A percentile compares a stretch with the other conserved stretches of the same genome.
Evolutionary conservation across 2,888 invertebrate genomes (phyloP).

Genomic region (Leptinotarsa peninsularis): DNA sequence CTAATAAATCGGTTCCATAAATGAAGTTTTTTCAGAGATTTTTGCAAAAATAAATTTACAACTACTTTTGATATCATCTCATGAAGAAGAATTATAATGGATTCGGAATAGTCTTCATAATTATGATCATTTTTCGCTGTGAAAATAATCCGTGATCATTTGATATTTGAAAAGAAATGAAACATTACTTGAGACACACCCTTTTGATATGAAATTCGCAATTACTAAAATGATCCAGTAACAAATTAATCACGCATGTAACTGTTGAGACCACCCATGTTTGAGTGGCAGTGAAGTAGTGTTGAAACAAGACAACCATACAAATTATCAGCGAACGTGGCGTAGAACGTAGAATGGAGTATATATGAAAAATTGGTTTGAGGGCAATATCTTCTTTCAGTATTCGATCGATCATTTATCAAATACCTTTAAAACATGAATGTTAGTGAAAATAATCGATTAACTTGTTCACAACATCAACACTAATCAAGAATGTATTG

Average conservation of each 20-base stretch:
- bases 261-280: conserved; percentile 20
- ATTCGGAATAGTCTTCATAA: background rate
- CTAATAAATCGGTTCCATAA: no score
- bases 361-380: no score
- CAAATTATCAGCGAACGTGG: background rate
- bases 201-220: conserved; percentile 10
- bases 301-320: conserved; percentile 7
- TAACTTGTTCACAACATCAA: no score
- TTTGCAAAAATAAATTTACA: no score
- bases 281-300: conserved; percentile 5
- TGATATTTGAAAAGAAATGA: conserved; percentile 2
- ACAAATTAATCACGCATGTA: conserved; percentile 18
- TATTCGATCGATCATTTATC: no score
- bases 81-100: background rate
- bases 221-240: conserved; percentile 19
- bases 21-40: no score
- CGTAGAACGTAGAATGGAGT: no score
- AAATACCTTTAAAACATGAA: no score
- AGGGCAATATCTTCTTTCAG: no score
- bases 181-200: conserved; percentile 4
- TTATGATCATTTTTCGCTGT: background rate
- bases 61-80: background rate
- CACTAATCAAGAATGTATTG: no score
- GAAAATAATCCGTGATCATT: background rate
- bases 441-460: no score